Evolutionary conservation across 1,140 invertebrate genomes (phyloP), one percentile per base, ranked within the genome.

Genomic region (Rhynchophorus ferrugineus): DNA sequence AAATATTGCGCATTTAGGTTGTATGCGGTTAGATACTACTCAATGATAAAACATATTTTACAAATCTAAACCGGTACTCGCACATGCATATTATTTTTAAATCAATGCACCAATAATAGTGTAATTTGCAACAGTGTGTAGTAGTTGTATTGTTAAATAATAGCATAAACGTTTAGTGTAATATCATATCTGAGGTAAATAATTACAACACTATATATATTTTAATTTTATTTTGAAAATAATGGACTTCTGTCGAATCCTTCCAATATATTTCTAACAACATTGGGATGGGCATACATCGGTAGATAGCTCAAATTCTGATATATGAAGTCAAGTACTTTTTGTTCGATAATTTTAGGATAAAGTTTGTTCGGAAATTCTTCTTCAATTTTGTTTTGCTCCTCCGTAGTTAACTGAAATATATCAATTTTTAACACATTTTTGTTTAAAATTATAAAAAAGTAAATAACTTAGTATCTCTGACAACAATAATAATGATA

Each of bases 271-370:
- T 57, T 58, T 19, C 55, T 60, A 1, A 66, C 49, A 7, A 63
- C 19, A 8, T 60, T 37, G 8, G 63, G 65, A 56, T 68, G 60
- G 7, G 61, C 64, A 42, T 68, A 68, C 65, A 68, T 67, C 7
- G 64, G 62, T 19, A 68, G 42, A 35, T 57, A 52, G 29, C 47
- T 52, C 14, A 57, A 38, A 42, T 67, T 61, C 3, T 61, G 46
- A 14, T 56, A 49, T 7, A 69, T 54, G 47, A 62, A 67, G 9
- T 63, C 56, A n/a, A 69, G 41, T 6, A 69, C 54, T 46, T 61
- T 59, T 33, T 57, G 48, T 36, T 60, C 56, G 13, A 68, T 58
- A n/a, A 46, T 45, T 37, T 63, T 54, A 3, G 61, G 56, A 43
- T 61, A 63, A 1, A 34, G 37, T 0, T 59, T 59, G 2, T 49